These are phyloP conservation scores for Hippocampus zosterae DNA, from an alignment of 2,113 vertebrate genomes.

Conservation along the genomic window DNA sequence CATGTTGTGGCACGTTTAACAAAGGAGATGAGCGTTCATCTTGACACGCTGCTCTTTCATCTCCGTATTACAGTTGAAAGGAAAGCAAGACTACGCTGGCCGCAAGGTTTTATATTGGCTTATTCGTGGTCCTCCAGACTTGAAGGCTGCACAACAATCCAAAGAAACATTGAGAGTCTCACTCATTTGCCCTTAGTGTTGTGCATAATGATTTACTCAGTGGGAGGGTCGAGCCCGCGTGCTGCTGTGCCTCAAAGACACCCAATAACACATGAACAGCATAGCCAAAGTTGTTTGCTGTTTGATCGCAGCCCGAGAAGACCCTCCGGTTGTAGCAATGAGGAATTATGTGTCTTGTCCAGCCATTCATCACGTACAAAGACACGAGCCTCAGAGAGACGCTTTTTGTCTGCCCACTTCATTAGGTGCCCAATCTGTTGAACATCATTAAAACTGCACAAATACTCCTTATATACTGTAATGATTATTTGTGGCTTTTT, in stretches of 20 bases:
- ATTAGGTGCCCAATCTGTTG: too few relatives aligned
- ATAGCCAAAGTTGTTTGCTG: too few relatives aligned
- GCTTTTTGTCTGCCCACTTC: too few relatives aligned
- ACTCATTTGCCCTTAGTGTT: too few relatives aligned
- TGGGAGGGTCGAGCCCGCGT: conserved; percentile 26
- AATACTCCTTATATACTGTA: too few relatives aligned
- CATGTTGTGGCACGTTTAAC: conserved; percentile 12
- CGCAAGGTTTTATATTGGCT: background rate
- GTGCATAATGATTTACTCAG: conserved; percentile 35
- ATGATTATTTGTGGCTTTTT: too few relatives aligned
- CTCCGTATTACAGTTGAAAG: background rate
- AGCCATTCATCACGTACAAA: too few relatives aligned
- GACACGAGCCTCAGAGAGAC: too few relatives aligned
- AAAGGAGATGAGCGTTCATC: conserved; percentile 31
- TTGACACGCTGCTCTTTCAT: background rate
- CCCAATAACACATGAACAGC: too few relatives aligned
- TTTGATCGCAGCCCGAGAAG: background rate
- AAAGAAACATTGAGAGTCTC: background rate
- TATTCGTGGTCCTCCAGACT: background rate
- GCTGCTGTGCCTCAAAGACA: background rate
- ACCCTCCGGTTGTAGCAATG: background rate
- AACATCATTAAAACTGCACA: too few relatives aligned
- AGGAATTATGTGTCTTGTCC: too few relatives aligned
- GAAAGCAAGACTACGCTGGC: background rate
- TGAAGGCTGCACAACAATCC: background rate